phyloP scores from a whole-genome alignment of 2,113 vertebrate species.

The Cyanistes caeruleus region DNA sequence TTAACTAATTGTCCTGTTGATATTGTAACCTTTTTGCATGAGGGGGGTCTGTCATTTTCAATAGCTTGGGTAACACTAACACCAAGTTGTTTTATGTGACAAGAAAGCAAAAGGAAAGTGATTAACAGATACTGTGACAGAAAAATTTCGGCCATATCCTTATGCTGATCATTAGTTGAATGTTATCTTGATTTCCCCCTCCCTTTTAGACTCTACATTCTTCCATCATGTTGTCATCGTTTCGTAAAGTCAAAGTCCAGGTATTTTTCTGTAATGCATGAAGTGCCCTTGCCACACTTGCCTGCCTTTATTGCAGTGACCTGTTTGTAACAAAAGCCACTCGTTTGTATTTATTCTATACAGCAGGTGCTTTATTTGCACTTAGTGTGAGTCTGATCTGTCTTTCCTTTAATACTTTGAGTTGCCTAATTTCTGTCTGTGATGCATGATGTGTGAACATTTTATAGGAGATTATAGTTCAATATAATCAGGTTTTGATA shows the following conservation, averaged over 20 bases:
- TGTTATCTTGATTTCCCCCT: slow-evolving; percentile 71
- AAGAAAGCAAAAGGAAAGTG: background rate
- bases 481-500: background rate
- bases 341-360: background rate
- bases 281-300: slow-evolving; percentile 57
- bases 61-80: background rate
- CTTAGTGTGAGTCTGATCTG: background rate
- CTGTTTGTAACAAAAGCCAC: background rate
- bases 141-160: background rate
- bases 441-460: slow-evolving; percentile 66
- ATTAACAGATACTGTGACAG: background rate
- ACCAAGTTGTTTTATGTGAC: background rate
- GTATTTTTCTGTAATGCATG: slow-evolving; percentile 78
- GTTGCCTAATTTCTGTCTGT: slow-evolving; percentile 27
- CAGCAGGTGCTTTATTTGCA: background rate
- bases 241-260: slow-evolving; percentile 91
- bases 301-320: slow-evolving; percentile 71
- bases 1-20: background rate
- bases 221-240: slow-evolving; percentile 85
- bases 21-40: background rate
- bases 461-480: background rate
- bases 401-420: slow-evolving; percentile 14
- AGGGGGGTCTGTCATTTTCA: background rate
- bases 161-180: slow-evolving; percentile 49
- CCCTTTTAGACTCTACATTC: slow-evolving; percentile 76